phyloP scores from a whole-genome alignment of 2,888 invertebrate species.

The Dolichopus griseipennis region DNA sequence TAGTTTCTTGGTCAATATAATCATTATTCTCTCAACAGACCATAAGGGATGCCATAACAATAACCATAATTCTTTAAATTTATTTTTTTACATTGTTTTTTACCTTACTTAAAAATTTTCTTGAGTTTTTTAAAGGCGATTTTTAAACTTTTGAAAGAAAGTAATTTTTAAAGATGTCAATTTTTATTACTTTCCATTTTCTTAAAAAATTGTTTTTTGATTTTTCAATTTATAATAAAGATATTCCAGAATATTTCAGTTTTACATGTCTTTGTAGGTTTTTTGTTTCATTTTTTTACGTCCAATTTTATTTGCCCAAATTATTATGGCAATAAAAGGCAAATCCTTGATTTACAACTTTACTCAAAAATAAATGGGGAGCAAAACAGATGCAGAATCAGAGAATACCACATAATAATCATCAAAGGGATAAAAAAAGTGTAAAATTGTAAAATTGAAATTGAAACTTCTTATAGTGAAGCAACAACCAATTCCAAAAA shows the following conservation, averaged over 20 bases:
- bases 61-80: neutral
- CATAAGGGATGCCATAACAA: neutral
- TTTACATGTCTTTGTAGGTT: neutral
- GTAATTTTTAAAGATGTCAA: neutral
- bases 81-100: neutral
- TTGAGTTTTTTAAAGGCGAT: neutral
- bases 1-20: neutral
- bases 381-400: no score
- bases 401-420: neutral
- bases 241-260: neutral
- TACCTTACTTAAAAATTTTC: neutral
- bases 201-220: neutral
- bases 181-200: neutral
- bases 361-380: neutral
- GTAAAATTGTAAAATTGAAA: neutral
- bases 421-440: neutral
- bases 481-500: neutral
- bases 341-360: neutral
- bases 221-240: neutral
- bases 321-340: neutral
- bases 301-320: conserved; percentile 1
- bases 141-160: no score
- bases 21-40: neutral
- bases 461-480: neutral
- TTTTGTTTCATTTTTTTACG: no score